Evolutionary conservation across 1,140 invertebrate genomes (phyloP), one percentile per base, ranked within the genome.

Genomic region (Heliothis virescens): DNA sequence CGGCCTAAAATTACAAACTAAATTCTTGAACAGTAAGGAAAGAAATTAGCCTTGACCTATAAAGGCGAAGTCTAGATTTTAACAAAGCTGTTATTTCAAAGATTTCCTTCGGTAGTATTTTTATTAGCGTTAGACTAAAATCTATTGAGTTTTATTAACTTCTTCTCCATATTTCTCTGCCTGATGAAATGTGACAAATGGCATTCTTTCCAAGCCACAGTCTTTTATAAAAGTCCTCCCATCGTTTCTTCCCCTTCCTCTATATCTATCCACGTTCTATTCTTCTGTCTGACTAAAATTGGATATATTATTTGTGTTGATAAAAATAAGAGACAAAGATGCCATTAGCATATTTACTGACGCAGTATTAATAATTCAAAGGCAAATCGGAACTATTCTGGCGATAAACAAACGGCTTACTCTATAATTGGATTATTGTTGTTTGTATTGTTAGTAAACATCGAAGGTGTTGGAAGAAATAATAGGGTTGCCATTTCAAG

Each of bases 331-430:
- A 50, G 41, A 67, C 63, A 67, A 67, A 67, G 41, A 67, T 48
- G 41, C 16, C 16, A 67, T 67, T 67, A 67, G 16, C 63, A 67
- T 60, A 60, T 48, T 48, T 48, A 10, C 21, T 50, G 63, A 48
- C 16, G 63, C 63, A 21, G 16, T 48, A 67, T 67, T 67, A 67
- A 48, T 67, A 48, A 67, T 67, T 50, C 41, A 67, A 67, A 67
- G 63, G 63, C 50, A 21, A 67, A 67, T 67, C 63, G 62, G 15
- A 65, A 77, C 75, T 67, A 78, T 55, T 78, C 57, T 47, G 21
- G 15, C 48, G 15, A n/a, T 47, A 76, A 65, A 29, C 63, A 57
- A 55, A 53, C 52, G 13, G 50, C 53, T 71, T 55, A 72, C 21
- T 55, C 50, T 11, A 48, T 67, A 50, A 67, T 67, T 67, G 41